These are phyloP conservation scores for Mantis religiosa DNA, from an alignment of 2,888 invertebrate species.

Conservation along the genomic window DNA sequence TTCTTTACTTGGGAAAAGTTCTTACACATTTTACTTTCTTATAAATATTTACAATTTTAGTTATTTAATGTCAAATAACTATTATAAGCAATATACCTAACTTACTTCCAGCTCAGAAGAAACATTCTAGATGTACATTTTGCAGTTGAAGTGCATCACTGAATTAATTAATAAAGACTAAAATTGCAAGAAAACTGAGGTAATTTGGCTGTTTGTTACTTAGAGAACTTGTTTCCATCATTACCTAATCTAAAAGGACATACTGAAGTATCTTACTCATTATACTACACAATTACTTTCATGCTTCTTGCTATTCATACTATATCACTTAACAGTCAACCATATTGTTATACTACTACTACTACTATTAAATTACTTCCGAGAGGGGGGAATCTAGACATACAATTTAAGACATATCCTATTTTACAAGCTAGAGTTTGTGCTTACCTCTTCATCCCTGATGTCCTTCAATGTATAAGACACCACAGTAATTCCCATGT, in stretches of 20 bases:
- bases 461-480: constrained; percentile 93
- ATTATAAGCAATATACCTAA: too few relatives aligned
- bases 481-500: constrained; percentile 94
- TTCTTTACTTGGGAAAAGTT: too few relatives aligned
- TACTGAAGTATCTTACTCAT: not conserved
- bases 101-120: too few relatives aligned
- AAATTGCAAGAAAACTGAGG: not conserved
- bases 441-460: constrained; percentile 84
- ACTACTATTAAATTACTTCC: not conserved
- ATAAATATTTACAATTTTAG: too few relatives aligned
- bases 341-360: not conserved
- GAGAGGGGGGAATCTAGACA: not conserved
- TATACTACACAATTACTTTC: not conserved
- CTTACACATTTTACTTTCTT: too few relatives aligned
- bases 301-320: not conserved
- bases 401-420: not conserved
- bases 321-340: not conserved
- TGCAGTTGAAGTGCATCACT: not conserved
- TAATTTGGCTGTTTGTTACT: not conserved
- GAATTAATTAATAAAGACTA: not conserved
- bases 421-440: not conserved
- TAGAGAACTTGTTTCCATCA: not conserved
- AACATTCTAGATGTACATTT: not conserved
- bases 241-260: not conserved
- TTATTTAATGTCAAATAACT: too few relatives aligned